Evolutionary conservation across 92 coral and sea anemone species (phyloP), one percentile per base, ranked within the genome.

Genomic region (Porites rus): DNA sequence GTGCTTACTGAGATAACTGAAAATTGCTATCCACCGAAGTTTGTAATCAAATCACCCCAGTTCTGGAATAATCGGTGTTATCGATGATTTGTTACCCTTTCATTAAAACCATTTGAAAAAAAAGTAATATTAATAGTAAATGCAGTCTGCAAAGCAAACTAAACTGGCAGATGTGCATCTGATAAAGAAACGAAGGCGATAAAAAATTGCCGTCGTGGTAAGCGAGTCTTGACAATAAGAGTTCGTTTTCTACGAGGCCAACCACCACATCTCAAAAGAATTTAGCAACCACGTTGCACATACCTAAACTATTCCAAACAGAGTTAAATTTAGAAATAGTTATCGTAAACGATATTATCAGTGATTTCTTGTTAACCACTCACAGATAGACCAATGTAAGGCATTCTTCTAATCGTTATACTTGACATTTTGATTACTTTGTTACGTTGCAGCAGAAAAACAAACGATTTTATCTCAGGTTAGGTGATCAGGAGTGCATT

Each of bases 391-490:
- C 87, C 80, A 83, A 73, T 74, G 22, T 24, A 17, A 18, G n/a
- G 52, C 50, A 14, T 21, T 19, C 80, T 72, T 73, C 51, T 63
- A 46, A 68, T 62, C 87, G 8, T 17, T 50, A 5, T 1, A 62
- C 9, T 83, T 62, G 80, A 73, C 64, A 28, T 17, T 83, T 74
- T 83, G 80, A 60, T n/a, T 24, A 25, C 18, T 11, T 13, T 8
- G 53, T 18, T 51, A 50, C 5, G 73, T 28, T 68, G 72, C 63
- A 18, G 52, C 58, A 56, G 24, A 14, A 52, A 71, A 82, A 73
- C 20, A 61, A 59, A 13, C 2, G 87, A 83, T 83, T 80, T 53
- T 74, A 75, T 83, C 87, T 83, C 65, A 4, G 3, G 51, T 24
- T 14, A 25, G 80, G 66, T 66, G 52, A 80, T 80, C 85, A 51